Conservation (phyloP, 2,113 vertebrate species). For the Sapajus apella region DNA sequence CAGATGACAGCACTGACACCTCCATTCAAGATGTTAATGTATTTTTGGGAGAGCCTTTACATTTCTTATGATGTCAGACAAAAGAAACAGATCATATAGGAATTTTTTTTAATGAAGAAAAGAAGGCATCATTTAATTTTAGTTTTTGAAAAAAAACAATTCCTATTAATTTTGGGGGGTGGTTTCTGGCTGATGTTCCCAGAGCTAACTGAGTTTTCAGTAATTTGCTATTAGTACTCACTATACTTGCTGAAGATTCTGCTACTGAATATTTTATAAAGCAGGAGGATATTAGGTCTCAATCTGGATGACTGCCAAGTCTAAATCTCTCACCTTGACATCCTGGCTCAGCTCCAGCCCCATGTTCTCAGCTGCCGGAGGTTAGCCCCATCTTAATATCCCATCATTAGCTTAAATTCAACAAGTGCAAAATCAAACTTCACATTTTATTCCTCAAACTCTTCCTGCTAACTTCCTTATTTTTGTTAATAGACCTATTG, state of each 20-base stretch:
- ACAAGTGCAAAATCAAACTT: not conserved
- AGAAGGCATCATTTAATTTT: constrained; percentile 27
- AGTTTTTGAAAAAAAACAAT: not conserved
- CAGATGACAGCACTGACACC: not conserved
- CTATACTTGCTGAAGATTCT: not conserved
- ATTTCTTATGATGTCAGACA: not conserved
- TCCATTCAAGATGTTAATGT: not conserved
- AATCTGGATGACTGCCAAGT: not conserved
- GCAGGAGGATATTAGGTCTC: not conserved
- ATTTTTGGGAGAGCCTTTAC: too few species aligned
- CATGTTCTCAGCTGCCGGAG: not conserved
- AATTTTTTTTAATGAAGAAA: not conserved
- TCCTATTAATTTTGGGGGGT: not conserved
- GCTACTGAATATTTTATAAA: constrained; percentile 58
- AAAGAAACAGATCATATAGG: not conserved
- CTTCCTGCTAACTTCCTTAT: not conserved
- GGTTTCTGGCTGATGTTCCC: not conserved
- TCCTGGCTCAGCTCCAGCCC: not conserved
- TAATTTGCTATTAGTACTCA: constrained; percentile 33
- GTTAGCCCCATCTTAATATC: not conserved
- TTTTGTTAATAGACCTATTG: not conserved
- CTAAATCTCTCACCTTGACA: not conserved
- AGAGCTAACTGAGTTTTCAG: constrained; percentile 19
- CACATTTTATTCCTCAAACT: not conserved
- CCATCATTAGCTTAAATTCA: not conserved